Evolutionary conservation across 2,797 vertebrate genomes (phyloP).

Genomic region (Perodicticus potto): DNA sequence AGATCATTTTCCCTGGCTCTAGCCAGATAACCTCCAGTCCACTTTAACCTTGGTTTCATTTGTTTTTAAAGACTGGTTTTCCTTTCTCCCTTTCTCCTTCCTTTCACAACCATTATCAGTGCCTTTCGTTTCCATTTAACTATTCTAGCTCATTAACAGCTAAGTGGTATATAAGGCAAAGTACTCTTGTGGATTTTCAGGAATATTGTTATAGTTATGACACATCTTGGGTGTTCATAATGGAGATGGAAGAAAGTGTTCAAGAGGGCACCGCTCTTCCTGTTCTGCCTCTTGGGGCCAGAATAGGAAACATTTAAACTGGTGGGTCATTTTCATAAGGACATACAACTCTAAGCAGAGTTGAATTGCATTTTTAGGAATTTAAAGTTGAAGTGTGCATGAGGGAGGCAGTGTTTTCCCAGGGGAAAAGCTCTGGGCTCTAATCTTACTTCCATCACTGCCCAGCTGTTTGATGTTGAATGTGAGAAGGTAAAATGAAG

Average conservation of each 20-base stretch:
- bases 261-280: neutral
- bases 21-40: neutral
- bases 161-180: neutral
- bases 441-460: neutral
- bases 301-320: constrained; percentile 28
- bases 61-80: neutral
- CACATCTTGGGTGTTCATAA: neutral
- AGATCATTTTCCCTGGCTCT: neutral
- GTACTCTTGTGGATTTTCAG: neutral
- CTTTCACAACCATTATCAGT: neutral
- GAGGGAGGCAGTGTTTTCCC: neutral
- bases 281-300: neutral
- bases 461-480: neutral
- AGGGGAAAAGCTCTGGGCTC: neutral
- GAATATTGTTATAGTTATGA: neutral
- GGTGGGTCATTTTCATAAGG: neutral
- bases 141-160: neutral
- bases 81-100: neutral
- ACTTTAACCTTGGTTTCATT: neutral
- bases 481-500: neutral
- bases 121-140: constrained; percentile 29
- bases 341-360: neutral
- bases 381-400: neutral
- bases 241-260: neutral
- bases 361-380: neutral